Evolutionary conservation across 2,113 vertebrate species (phyloP).

Genomic region (Pelusios castaneus): DNA sequence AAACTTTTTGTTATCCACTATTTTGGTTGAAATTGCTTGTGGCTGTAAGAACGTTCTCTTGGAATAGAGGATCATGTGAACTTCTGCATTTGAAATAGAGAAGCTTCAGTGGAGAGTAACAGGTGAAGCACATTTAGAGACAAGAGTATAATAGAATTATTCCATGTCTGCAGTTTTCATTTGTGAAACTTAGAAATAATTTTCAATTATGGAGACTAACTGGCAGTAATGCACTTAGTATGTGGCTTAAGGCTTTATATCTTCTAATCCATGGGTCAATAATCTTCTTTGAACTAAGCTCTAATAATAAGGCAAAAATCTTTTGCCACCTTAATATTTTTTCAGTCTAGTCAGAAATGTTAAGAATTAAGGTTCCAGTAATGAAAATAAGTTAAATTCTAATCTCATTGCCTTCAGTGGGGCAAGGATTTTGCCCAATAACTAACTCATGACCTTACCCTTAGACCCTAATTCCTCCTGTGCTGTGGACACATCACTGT

Average conservation of each 20-base stretch:
- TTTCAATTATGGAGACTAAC: too few relatives aligned
- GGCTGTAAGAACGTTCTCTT: not conserved
- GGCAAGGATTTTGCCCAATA: too few relatives aligned
- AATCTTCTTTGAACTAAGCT: too few relatives aligned
- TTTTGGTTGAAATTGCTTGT: slow-evolving; percentile 15
- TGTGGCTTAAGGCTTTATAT: not conserved
- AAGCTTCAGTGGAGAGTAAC: slow-evolving; percentile 2
- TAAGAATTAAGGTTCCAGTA: too few relatives aligned
- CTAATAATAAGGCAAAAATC: too few relatives aligned
- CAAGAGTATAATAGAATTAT: not conserved
- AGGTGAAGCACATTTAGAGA: not conserved
- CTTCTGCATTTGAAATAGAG: slow-evolving; percentile 16
- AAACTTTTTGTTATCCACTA: not conserved
- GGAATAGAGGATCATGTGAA: not conserved
- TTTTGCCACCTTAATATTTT: too few relatives aligned
- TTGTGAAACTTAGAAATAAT: not conserved
- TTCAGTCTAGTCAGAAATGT: too few relatives aligned
- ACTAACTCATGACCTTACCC: too few relatives aligned
- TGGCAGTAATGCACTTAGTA: not conserved
- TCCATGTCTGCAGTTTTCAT: not conserved
- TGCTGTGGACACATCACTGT: too few relatives aligned
- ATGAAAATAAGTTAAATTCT: too few relatives aligned
- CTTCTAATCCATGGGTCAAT: not conserved
- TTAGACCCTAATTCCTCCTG: too few relatives aligned
- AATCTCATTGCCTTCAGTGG: too few relatives aligned